Evolutionary conservation across 37 sponge, comb jelly and placozoan species (phyloP), one percentile per base, ranked within the genome.

Genomic region (Geodia barretti): DNA sequence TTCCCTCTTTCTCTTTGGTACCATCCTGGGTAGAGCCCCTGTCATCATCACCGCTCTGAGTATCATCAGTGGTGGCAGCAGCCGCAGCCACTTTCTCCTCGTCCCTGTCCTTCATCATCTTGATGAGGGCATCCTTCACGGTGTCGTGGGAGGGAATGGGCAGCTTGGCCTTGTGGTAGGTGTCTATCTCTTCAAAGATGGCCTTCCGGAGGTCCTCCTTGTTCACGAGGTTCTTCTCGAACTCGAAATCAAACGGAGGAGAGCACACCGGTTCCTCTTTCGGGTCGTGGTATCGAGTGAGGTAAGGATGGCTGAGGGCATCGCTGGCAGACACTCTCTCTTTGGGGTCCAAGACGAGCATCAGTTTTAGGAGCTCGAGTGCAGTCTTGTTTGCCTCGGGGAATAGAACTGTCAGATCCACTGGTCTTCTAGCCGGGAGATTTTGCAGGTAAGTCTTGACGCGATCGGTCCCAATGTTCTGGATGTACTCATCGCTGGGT

Each of bases 201-300:
- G 88, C 92, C 43, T 85, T 76, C 68, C 75, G 62, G 34, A 96
- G 84, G 4, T 70, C 85, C 0, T 94, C 93, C 36, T 89, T 83
- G 9, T 84, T 84, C 0, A 86, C 64, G 8, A 89, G 78, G 32
- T 81, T 66, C 74, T 92, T 91, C 74, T 97, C 97, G 72, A 97
- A 97, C 39, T 68, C 66, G 60, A 97, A 97, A 83, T 97, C 84
- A 71, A 97, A 94, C 19, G 84, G 83, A 32, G 90, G 79, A 3
- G 69, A 77, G 68, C 95, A 94, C 4, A 84, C 64, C 20, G 95
- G 97, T 70, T 97, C 97, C 79, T 97, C 97, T 7, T 88, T 82
- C 17, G 83, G 76, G 70, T 92, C 90, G 60, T 94, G 95, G 33
- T 94, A 94, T 14, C 60, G 85, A 29, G 82, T 39, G 63, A 97